Base-by-base conservation (phyloP, 2,797 vertebrate genomes). In the Crenuchus spilurus region DNA sequence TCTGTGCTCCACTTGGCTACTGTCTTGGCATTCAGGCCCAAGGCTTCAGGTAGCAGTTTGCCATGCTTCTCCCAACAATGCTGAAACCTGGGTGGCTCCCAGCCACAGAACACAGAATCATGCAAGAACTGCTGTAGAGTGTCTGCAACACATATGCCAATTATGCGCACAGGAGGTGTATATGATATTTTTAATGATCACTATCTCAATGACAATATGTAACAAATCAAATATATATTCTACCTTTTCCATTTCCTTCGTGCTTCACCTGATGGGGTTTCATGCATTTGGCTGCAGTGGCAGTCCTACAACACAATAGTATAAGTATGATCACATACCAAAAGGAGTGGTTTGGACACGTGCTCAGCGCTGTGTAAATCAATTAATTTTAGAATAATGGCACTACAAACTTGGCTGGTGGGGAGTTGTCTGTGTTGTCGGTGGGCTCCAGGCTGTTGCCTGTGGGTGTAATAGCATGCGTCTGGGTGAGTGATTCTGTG, bases 51-150 rank as follows among this genome's bases (percentile, higher is more conserved):
- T 82, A 97, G 87, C 85, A 97, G 91, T 89, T 94, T 94, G 88
- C 95, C 95, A 87, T 97, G 94, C 89, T 97, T 94, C 89, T 97
- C 94, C 96, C 95, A 97, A 87, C 93, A 95, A 71, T 96, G 93
- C 66, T 91, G 90, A 55, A 94, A 87, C 57, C 87, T 91, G 31
- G 90, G 92, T 18, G 72, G 75, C 65, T 83, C 82, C 82, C 80
- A 72, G 89, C 90, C 28, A 90, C 92, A 95, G 81, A 97, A 97
- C 82, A 97, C 93, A 2, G 96, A 97, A 83, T 97, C 94, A 57
- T 97, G 95, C 57, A 97, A 93, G 39, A 95, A 93, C 90, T 97
- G 95, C 91, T 96, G 96, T 52, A 97, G 92, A 55, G 91, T 92
- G 72, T 96, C 87, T 54, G 64, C 72, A 0, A 72, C 22, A 57